Base-by-base conservation (phyloP, 2,113 vertebrate species). In the Hylia prasina region DNA sequence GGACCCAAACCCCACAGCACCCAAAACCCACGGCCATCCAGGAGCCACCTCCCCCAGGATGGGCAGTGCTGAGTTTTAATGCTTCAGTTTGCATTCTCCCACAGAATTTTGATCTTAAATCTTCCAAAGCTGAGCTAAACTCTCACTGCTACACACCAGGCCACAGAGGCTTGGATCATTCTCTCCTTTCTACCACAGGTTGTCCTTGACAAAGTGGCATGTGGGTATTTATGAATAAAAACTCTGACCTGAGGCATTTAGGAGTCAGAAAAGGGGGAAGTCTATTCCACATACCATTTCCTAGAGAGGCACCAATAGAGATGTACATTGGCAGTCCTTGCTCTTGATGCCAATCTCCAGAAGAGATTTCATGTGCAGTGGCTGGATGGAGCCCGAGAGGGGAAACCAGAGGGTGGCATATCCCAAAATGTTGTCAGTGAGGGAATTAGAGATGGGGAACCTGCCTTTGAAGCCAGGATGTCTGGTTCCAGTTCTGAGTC, bases 251-350 rank as follows among this genome's bases (percentile, higher is more conserved):
- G 18, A 86, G 35, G 6, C 18, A 65, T 68, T 82, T 69, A 45
- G 37, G 45, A 57, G 25, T 20, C 33, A 88, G 50, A 56, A 68
- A 72, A 85, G 37, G 8, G 33, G 33, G n/a, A 78, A 87, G 13
- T 6, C 13, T 45, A 9, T 6, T 42, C 24, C 27, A 28, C 8
- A 11, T 17, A 21, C 7, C 7, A 18, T 33, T 80, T 86, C 42
- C 66, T 37, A 58, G 31, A 64, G 75, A 82, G 68, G 3, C 15
- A 69, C 11, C 8, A 13, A 9, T 5, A 61, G 39, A 60, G 5
- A 35, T 56, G n/a, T 5, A 17, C 0, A 0, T 4, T 76, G 50
- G 4, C 15, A n/a, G 14, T 51, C 35, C 37, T 80, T 54, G 28
- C 6, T 83, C 30, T 51, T 54, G 45, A 39, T 65, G 16, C 11